Evolutionary conservation across 2,797 vertebrate genomes (phyloP).

Genomic region (Sebastes iracundus): DNA sequence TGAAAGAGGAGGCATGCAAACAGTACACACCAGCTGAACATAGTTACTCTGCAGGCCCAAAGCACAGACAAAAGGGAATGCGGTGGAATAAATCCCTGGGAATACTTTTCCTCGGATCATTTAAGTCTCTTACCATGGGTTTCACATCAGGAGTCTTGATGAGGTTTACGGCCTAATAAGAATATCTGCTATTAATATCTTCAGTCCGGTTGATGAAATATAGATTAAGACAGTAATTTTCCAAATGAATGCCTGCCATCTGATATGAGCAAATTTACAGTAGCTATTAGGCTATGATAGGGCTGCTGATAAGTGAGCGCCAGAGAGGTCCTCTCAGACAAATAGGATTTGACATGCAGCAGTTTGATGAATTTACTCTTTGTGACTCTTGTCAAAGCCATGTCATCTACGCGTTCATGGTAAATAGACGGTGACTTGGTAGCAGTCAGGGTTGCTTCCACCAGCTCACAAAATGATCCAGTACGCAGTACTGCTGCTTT

Average conservation of each 20-base stretch:
- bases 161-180: slow-evolving; percentile 65
- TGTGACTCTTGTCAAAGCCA: slow-evolving; percentile 52
- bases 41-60: slow-evolving; percentile 38
- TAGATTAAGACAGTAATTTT: slow-evolving; percentile 75
- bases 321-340: slow-evolving; percentile 54
- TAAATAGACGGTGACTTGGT: slow-evolving; percentile 12
- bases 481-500: neutral
- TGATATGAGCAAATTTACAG: slow-evolving; percentile 73
- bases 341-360: slow-evolving; percentile 61
- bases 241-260: slow-evolving; percentile 73
- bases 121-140: slow-evolving; percentile 30
- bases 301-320: slow-evolving; percentile 57
- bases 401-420: slow-evolving; percentile 14
- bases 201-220: slow-evolving; percentile 76
- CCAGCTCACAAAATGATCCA: slow-evolving; percentile 4
- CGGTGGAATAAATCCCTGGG: slow-evolving; percentile 39
- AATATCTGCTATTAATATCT: slow-evolving; percentile 75
- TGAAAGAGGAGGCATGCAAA: slow-evolving; percentile 52
- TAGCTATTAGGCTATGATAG: slow-evolving; percentile 70
- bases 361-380: slow-evolving; percentile 62
- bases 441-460: slow-evolving; percentile 2
- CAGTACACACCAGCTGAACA: slow-evolving; percentile 55
- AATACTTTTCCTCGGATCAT: slow-evolving; percentile 43
- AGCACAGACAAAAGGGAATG: slow-evolving; percentile 32
- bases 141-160: slow-evolving; percentile 66